These are phyloP conservation scores for Caenorhabditis becei DNA, from an alignment of 2,888 invertebrate genomes.

Conservation along the genomic window DNA sequence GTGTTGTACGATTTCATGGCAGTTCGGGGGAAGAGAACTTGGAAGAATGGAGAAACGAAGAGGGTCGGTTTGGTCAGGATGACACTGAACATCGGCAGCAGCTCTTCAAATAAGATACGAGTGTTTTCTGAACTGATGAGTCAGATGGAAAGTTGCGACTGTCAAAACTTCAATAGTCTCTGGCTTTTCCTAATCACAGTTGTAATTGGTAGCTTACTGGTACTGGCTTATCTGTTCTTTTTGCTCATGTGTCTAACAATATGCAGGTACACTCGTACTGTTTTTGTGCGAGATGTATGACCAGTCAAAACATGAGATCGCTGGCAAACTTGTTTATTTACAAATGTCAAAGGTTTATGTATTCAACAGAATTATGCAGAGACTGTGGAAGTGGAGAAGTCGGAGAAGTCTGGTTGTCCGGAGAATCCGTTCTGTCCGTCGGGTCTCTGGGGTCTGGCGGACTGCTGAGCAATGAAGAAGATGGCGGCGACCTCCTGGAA, in stretches of 20 bases:
- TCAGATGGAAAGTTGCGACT: too few relatives aligned
- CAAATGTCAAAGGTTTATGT: background rate
- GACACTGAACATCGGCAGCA: slow-evolving; percentile 9
- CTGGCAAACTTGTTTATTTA: slow-evolving; percentile 29
- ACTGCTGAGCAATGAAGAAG: slow-evolving; percentile 39
- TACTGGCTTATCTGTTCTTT: too few relatives aligned
- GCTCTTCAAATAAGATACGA: slow-evolving; percentile 5
- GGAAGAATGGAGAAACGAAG: too few relatives aligned
- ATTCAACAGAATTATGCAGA: slow-evolving; percentile 23
- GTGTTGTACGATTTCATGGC: too few relatives aligned
- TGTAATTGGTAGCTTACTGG: too few relatives aligned
- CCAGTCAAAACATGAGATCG: background rate
- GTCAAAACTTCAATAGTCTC: too few relatives aligned
- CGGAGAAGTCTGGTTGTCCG: slow-evolving; percentile 25
- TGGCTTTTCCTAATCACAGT: background rate
- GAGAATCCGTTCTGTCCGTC: slow-evolving; percentile 17
- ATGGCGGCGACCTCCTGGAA: slow-evolving; percentile 38
- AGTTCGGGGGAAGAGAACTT: too few relatives aligned
- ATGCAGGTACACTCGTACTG: too few relatives aligned
- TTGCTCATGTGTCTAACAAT: too few relatives aligned
- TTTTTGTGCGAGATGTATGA: slow-evolving; percentile 8
- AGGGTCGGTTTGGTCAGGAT: background rate
- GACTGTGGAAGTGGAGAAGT: slow-evolving; percentile 20
- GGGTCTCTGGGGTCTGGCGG: slow-evolving; percentile 14
- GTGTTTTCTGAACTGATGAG: background rate